Base-by-base conservation (phyloP, 1,140 invertebrate genomes). In the Zaprionus nigranus region DNA sequence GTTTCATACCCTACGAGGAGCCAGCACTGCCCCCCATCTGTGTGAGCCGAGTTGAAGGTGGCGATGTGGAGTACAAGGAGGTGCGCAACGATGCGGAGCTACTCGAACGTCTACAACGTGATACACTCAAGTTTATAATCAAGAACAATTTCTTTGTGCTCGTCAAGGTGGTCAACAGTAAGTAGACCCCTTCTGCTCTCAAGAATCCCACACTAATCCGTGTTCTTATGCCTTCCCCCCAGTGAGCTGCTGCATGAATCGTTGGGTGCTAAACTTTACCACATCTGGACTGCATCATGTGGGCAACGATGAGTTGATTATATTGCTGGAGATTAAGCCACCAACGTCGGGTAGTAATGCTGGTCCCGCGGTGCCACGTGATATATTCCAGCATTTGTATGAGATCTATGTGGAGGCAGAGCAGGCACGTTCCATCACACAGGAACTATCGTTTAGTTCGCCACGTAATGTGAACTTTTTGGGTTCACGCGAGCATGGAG, bases 181-280 rank as follows among this genome's bases (percentile, higher is more conserved):
- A 95, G 96, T 91, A 65, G 1, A 9, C 13, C 6, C 2, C 13
- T n/a, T 0, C 24, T 63, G 11, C 1, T 9, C 12, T 34, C 3
- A 0, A 1, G 9, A 1, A 59, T 38, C n/a, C n/a, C 26, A 3
- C 15, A 53, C 28, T 12, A n/a, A 17, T n/a, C 0, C 7, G 5
- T 17, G 7, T 20, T 7, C 3, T 38, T 0, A 24, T 26, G 2
- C 5, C 36, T 59, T 26, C 3, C 17, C 0, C 15, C n/a, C 0
- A 97, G 96, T 98, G 93, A 96, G 96, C 82, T 98, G 97, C 92
- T 98, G 97, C 92, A 95, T 97, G 64, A 96, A 96, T 81, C 95
- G 95, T 77, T 94, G 94, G 66, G 97, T 96, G 74, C 97, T 97
- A 95, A 97, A 96, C 92, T 96, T 98, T 75, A 95, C 96, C 7